phyloP scores from a whole-genome alignment of 2,113 vertebrate genomes.

The Anguilla rostrata region DNA sequence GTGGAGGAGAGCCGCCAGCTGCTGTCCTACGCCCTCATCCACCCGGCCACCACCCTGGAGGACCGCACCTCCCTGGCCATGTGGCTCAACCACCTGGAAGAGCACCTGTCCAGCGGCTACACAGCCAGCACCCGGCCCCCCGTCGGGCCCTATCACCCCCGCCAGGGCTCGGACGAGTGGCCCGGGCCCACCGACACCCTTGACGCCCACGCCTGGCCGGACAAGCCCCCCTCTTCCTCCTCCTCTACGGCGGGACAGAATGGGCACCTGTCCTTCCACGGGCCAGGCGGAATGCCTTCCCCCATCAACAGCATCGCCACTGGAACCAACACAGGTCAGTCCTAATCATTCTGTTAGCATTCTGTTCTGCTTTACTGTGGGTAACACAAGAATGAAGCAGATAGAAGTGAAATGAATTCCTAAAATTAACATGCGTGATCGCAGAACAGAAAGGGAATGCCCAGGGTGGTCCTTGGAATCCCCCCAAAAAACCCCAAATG shows the following conservation, averaged over 20 bases:
- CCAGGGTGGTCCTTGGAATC: background rate
- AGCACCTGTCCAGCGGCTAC: conserved; percentile 80
- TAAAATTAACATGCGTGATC: background rate
- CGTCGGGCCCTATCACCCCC: conserved; percentile 74
- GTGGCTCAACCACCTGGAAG: conserved; percentile 92
- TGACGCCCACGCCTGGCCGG: conserved; percentile 80
- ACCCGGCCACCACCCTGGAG: conserved; percentile 90
- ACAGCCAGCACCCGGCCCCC: conserved; percentile 64
- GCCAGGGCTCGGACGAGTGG: conserved; percentile 89
- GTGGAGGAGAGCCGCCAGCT: conserved; percentile 93
- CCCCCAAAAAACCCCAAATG: background rate
- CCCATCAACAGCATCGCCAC: conserved; percentile 77
- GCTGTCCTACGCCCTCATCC: conserved; percentile 92
- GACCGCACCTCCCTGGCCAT: conserved; percentile 90
- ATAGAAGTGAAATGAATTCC: too few relatives aligned
- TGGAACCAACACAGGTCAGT: conserved; percentile 75
- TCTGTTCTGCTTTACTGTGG: too few relatives aligned
- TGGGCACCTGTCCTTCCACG: conserved; percentile 81
- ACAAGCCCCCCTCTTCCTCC: conserved; percentile 72
- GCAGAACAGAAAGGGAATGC: background rate
- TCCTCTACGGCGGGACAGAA: conserved; percentile 80
- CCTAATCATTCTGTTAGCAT: too few relatives aligned
- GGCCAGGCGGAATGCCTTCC: conserved; percentile 75
- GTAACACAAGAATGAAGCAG: too few relatives aligned
- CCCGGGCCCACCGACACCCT: conserved; percentile 72